Percentiles rank a stretch among this genome's conserved stretches.
Evolutionary conservation across 2,797 vertebrate species (phyloP).

Genomic region (Chiloscyllium punctatum): DNA sequence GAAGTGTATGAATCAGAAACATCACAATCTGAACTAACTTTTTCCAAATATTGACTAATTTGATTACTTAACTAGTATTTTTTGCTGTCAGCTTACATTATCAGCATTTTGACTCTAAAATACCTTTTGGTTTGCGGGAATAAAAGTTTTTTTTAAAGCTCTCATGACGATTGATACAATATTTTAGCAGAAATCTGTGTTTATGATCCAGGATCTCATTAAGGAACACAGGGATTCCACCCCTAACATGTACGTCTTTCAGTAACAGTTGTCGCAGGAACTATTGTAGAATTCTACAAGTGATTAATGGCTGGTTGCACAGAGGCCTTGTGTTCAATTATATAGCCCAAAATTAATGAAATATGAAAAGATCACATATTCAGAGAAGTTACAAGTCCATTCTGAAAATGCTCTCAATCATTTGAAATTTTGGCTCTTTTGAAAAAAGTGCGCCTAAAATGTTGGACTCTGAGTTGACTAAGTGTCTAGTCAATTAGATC

Average conservation of each 20-base stretch:
- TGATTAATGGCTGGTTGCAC: too few relatives aligned
- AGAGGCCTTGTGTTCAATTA: not conserved
- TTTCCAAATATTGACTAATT: not conserved
- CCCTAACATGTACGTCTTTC: not conserved
- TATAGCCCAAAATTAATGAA: not conserved
- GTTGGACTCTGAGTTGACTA: not conserved
- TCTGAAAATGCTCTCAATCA: not conserved
- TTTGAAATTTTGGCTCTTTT: not conserved
- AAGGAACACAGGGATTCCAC: too few relatives aligned
- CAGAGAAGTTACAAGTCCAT: not conserved
- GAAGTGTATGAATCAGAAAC: not conserved
- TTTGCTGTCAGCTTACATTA: too few relatives aligned
- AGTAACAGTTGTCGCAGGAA: not conserved
- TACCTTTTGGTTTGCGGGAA: too few relatives aligned
- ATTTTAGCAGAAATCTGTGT: too few relatives aligned
- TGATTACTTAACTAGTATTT: not conserved
- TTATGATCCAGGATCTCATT: too few relatives aligned
- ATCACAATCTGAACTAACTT: not conserved
- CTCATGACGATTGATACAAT: too few relatives aligned
- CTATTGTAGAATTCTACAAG: not conserved
- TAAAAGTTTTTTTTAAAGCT: too few relatives aligned
- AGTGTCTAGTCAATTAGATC: not conserved
- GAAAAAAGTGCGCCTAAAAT: not conserved
- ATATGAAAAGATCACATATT: not conserved
- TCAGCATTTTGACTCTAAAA: not conserved